These are phyloP conservation scores for Listrodromus nycthemerus DNA, from an alignment of 2,888 invertebrate genomes.

Conservation along the genomic window DNA sequence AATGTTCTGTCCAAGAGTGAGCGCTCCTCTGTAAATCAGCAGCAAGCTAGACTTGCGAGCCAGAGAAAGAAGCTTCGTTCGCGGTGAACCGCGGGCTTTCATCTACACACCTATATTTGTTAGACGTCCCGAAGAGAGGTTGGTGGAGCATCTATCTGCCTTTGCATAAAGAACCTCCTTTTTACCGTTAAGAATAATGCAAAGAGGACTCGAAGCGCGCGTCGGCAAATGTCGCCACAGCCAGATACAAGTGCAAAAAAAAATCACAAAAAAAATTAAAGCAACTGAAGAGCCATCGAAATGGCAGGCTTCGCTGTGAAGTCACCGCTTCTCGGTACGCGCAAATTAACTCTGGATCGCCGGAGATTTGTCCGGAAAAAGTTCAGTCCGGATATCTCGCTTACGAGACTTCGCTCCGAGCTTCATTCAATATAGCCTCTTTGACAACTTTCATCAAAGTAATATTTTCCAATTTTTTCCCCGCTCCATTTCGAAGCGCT, in stretches of 20 bases:
- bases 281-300: not conserved
- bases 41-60: conserved; percentile 25
- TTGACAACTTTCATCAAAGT: conserved; percentile 52
- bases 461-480: conserved; percentile 14
- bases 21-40: conserved; percentile 75
- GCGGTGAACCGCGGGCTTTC: conserved; percentile 47
- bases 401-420: not conserved
- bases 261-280: not conserved
- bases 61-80: conserved; percentile 44
- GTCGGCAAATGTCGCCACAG: not conserved
- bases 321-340: not conserved
- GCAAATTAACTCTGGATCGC: conserved; percentile 13
- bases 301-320: not conserved
- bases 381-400: conserved; percentile 19
- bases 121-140: conserved; percentile 35
- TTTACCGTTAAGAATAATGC: conserved; percentile 13
- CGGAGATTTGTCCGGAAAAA: not conserved
- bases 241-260: not conserved
- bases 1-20: conserved; percentile 70
- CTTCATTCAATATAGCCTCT: conserved; percentile 52
- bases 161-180: conserved; percentile 37
- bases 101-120: conserved; percentile 52
- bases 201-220: conserved; percentile 4
- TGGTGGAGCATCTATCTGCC: not conserved
- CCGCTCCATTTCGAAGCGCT: not conserved